These are phyloP conservation scores for Meloidogyne hapla DNA, from an alignment of 1,140 invertebrate species.

Conservation along the genomic window DNA sequence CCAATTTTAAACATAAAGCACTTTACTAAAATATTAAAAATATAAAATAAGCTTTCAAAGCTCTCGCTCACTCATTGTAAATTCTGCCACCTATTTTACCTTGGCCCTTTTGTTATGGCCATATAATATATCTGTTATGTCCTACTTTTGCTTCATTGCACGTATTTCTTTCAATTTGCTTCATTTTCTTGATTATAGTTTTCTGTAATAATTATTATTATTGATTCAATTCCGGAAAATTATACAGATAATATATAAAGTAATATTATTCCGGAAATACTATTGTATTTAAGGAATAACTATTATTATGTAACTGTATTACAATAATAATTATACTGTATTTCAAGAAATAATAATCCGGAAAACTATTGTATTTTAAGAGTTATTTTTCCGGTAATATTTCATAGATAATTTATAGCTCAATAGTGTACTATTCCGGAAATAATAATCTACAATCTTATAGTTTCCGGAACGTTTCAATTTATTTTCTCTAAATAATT, in stretches of 20 bases:
- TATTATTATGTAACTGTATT: too few relatives aligned
- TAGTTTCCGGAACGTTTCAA: neutral
- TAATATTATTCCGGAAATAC: neutral
- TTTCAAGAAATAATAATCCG: neutral
- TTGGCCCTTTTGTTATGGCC: neutral
- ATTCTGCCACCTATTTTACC: neutral
- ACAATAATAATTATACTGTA: neutral
- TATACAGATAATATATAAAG: neutral
- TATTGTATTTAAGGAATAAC: too few relatives aligned
- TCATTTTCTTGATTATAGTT: neutral
- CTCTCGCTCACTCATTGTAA: neutral
- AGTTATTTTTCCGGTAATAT: too few relatives aligned
- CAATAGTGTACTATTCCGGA: too few relatives aligned
- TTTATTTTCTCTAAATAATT: neutral
- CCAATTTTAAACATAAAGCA: neutral
- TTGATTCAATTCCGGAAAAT: too few relatives aligned
- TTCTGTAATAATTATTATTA: too few relatives aligned
- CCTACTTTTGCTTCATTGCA: neutral
- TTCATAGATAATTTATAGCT: too few relatives aligned
- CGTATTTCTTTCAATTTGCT: neutral
- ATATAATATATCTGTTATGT: neutral
- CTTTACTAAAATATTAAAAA: constrained; percentile 1
- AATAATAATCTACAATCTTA: too few relatives aligned
- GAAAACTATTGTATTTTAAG: too few relatives aligned
- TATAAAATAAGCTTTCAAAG: neutral